Percentiles rank a stretch among this genome's conserved stretches.
These are phyloP conservation scores for Melopsittacus undulatus DNA, from an alignment of 2,797 vertebrate genomes.

Conservation along the genomic window DNA sequence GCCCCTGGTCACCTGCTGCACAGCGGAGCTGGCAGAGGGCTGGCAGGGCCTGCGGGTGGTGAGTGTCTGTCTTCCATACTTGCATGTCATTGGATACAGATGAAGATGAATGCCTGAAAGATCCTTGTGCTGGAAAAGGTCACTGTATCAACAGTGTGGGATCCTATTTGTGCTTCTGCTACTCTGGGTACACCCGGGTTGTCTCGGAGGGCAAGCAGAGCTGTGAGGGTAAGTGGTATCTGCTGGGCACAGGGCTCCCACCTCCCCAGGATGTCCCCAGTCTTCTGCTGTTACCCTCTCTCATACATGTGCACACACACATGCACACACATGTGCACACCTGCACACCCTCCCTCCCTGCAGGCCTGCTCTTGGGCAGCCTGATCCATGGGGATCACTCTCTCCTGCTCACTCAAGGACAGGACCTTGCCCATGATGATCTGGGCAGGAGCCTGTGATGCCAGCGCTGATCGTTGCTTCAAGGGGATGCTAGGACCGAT, in stretches of 20 bases:
- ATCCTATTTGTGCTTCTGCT: slow-evolving; percentile 89
- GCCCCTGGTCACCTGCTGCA: background rate
- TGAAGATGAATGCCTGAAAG: slow-evolving; percentile 87
- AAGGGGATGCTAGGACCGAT: background rate
- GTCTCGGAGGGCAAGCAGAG: slow-evolving; percentile 82
- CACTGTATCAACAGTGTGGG: slow-evolving; percentile 88
- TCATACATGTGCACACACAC: background rate
- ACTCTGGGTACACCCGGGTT: slow-evolving; percentile 84
- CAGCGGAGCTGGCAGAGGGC: background rate
- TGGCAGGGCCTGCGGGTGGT: background rate
- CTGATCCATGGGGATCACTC: background rate
- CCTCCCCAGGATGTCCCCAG: background rate
- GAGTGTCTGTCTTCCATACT: background rate
- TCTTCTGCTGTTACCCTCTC: rapidly evolving
- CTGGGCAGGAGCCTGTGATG: background rate
- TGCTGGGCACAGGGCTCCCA: background rate
- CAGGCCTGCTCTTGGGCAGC: background rate
- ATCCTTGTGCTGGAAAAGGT: slow-evolving; percentile 87
- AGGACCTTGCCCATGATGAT: background rate
- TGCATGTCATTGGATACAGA: slow-evolving; percentile 74
- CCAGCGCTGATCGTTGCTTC: background rate
- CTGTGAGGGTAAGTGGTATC: slow-evolving; percentile 87
- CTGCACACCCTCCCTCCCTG: background rate
- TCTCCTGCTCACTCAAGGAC: background rate
- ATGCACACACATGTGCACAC: no score